These are phyloP conservation scores for Tyrannus savana DNA, from an alignment of 2,113 vertebrate species.

Conservation along the genomic window DNA sequence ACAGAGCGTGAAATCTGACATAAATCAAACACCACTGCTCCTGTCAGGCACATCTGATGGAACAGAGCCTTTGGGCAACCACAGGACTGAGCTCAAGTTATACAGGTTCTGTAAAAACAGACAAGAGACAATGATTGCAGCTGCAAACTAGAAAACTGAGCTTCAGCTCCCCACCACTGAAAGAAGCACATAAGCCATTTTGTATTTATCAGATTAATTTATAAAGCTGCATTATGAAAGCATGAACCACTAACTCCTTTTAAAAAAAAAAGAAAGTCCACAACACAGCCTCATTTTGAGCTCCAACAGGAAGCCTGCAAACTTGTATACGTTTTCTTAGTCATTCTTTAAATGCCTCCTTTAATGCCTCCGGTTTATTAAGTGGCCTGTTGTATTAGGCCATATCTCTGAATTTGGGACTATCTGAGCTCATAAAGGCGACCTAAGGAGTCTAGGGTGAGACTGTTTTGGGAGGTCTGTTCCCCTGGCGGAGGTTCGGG, in stretches of 20 bases:
- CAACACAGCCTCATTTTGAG: neutral
- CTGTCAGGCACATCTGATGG: rapidly evolving
- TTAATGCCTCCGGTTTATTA: neutral
- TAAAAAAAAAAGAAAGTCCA: no score
- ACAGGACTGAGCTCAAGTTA: neutral
- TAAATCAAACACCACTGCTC: rapidly evolving
- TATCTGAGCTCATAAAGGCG: rapidly evolving
- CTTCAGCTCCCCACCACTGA: neutral
- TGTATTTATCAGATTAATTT: neutral
- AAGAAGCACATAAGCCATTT: neutral
- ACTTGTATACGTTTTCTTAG: neutral
- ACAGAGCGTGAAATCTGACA: neutral
- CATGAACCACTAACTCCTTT: neutral
- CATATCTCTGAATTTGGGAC: neutral
- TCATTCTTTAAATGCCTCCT: neutral
- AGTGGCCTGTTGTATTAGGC: neutral
- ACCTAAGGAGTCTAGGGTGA: rapidly evolving
- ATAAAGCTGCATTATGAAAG: neutral
- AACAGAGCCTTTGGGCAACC: neutral
- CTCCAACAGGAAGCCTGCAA: neutral
- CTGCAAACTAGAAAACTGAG: neutral
- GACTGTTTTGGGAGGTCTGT: neutral
- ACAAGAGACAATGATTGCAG: neutral
- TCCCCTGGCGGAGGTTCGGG: rapidly evolving
- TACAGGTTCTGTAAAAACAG: neutral